phyloP scores from a whole-genome alignment of 2,888 invertebrate species.

The Crossocerus cetratus region DNA sequence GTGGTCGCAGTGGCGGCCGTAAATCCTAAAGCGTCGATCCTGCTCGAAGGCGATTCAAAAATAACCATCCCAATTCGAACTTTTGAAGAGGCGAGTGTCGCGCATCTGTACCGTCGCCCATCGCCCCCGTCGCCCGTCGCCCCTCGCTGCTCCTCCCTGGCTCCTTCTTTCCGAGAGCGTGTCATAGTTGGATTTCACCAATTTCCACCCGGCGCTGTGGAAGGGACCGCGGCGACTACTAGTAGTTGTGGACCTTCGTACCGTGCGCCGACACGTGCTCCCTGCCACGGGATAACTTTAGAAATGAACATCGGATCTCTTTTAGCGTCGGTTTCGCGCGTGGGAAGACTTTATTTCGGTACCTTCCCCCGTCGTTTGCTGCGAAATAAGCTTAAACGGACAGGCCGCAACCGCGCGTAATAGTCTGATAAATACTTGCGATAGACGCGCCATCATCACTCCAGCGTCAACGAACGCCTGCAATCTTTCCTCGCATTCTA shows the following conservation, averaged over 20 bases:
- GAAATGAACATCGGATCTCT: constrained; percentile 73
- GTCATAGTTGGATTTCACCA: constrained; percentile 43
- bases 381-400: constrained; percentile 64
- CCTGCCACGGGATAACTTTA: constrained; percentile 70
- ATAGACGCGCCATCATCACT: constrained; percentile 29
- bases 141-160: constrained; percentile 1
- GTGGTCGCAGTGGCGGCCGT: constrained; percentile 7
- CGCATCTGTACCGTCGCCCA: constrained; percentile 28
- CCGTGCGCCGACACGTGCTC: constrained; percentile 59
- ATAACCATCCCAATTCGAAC: constrained; percentile 49
- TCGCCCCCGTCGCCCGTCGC: no score
- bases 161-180: constrained; percentile 16
- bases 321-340: constrained; percentile 74
- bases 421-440: constrained; percentile 34
- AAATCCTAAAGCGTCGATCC: constrained; percentile 27
- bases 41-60: constrained; percentile 39
- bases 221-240: constrained; percentile 18
- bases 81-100: constrained; percentile 35
- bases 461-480: constrained; percentile 18
- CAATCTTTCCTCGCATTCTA: constrained; percentile 12
- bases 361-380: constrained; percentile 63
- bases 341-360: constrained; percentile 76
- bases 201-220: constrained; percentile 42
- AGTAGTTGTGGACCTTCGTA: constrained; percentile 29
- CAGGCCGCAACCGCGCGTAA: constrained; percentile 41